Base-by-base conservation (phyloP, 1,140 invertebrate species). In the Drosophila repletoides region DNA sequence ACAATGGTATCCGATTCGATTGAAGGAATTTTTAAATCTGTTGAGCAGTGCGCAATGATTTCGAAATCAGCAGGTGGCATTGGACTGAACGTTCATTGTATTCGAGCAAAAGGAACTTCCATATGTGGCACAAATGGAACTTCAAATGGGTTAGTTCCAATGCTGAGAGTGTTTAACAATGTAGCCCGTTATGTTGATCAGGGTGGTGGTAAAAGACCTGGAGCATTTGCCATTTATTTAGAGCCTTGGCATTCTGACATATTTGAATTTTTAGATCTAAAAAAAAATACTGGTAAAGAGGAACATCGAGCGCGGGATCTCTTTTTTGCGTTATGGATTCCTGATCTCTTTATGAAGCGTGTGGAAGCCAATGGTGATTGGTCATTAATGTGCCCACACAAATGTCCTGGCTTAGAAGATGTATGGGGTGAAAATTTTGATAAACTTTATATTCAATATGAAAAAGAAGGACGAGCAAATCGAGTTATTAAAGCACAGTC, bases 221-320 rank as follows among this genome's bases (percentile, higher is more conserved):
- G 98, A 24, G 98, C 98, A n/a, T 99, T 99, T 93, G 98, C 98
- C 9, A 95, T 99, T 59, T 99, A 99, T 88, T 87, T 99, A 14
- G 99, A 99, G 90, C 98, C 99, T 1, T 99, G 99, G 99, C 99
- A 99, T 92, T 94, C 97, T 0, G 98, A 99, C 91, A 93, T 99
- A 43, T 98, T 98, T 91, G 97, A 98, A 56, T 99, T 99, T 91
- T 91, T 99, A 34, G 96, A 98, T 88, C 91, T 99, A 24, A 97
- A 95, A 71, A 99, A 98, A 86, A 99, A 99, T 90, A 98, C 96
- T 40, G 97, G 97, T 26, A 96, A 96, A 84, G 98, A 99, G 90
- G 97, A 99, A 91, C 91, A 95, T 21, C 92, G 98, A 53, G 98
- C 98, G 0, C 93, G 98, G 61, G 98, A 99, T 91, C 91, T 99